Conservation (phyloP, 2,113 vertebrate species). For the Blennius ocellaris region DNA sequence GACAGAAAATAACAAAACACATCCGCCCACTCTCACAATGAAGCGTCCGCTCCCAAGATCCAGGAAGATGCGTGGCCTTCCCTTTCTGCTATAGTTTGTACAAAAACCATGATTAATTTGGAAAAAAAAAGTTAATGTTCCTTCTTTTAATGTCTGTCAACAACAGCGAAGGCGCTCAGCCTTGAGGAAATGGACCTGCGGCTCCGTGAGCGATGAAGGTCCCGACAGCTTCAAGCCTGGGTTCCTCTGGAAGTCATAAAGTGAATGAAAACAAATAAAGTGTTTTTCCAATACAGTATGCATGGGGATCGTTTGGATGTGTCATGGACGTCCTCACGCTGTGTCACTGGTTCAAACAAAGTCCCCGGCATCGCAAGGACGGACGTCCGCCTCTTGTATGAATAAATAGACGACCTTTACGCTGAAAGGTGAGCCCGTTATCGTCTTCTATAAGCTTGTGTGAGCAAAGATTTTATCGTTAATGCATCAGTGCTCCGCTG, state of each 20-base stretch:
- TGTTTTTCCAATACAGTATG: neutral
- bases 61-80: neutral
- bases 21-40: too few relatives aligned
- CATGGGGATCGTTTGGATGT: neutral
- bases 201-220: too few relatives aligned
- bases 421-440: neutral
- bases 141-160: too few relatives aligned
- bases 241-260: neutral
- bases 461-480: neutral
- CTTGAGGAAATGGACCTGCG: too few relatives aligned
- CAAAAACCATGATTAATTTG: too few relatives aligned
- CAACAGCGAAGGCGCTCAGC: too few relatives aligned
- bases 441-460: neutral
- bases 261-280: neutral
- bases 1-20: too few relatives aligned
- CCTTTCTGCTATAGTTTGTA: too few relatives aligned
- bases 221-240: neutral
- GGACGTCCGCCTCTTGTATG: neutral
- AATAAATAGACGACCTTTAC: slow-evolving; percentile 5
- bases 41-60: too few relatives aligned
- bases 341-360: neutral
- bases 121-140: too few relatives aligned
- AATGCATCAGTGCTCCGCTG: too few relatives aligned
- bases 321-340: too few relatives aligned
- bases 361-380: neutral